These are phyloP conservation scores for Melanostoma mellinum DNA, from an alignment of 2,888 invertebrate species.

Conservation along the genomic window DNA sequence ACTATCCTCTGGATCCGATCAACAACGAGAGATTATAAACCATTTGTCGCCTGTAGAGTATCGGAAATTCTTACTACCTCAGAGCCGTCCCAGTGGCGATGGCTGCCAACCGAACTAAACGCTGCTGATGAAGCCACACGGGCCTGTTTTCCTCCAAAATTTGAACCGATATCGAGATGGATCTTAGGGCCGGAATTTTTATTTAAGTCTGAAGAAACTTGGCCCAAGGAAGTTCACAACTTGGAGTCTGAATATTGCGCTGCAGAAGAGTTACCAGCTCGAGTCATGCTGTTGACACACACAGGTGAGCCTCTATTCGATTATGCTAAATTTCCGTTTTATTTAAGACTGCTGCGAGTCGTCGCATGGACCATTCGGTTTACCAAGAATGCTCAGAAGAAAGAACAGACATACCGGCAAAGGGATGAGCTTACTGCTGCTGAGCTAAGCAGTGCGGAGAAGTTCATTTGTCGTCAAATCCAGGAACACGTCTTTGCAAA, in stretches of 20 bases:
- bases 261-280: background rate
- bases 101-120: slow-evolving; percentile 44
- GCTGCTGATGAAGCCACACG: slow-evolving; percentile 56
- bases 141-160: too few relatives aligned
- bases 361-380: background rate
- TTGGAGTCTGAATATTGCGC: too few relatives aligned
- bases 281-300: background rate
- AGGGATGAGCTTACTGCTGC: slow-evolving; percentile 4
- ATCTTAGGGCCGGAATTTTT: too few relatives aligned
- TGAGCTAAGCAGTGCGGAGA: slow-evolving; percentile 1
- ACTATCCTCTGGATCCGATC: slow-evolving; percentile 73
- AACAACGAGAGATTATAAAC: slow-evolving; percentile 65
- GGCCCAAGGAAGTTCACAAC: too few relatives aligned
- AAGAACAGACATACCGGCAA: slow-evolving; percentile 1
- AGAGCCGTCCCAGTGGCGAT: slow-evolving; percentile 60
- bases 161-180: too few relatives aligned
- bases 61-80: slow-evolving; percentile 44
- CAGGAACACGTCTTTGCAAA: slow-evolving; percentile 64
- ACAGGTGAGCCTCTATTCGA: background rate
- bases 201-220: too few relatives aligned
- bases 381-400: background rate
- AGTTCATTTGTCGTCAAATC: slow-evolving; percentile 71
- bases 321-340: background rate
- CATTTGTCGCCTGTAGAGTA: slow-evolving; percentile 50
- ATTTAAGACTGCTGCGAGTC: slow-evolving; percentile 2